Percentiles rank a stretch among this genome's conserved stretches.
These are phyloP conservation scores for Jaculus jaculus DNA, from an alignment of 2,113 vertebrate genomes.

Conservation along the genomic window DNA sequence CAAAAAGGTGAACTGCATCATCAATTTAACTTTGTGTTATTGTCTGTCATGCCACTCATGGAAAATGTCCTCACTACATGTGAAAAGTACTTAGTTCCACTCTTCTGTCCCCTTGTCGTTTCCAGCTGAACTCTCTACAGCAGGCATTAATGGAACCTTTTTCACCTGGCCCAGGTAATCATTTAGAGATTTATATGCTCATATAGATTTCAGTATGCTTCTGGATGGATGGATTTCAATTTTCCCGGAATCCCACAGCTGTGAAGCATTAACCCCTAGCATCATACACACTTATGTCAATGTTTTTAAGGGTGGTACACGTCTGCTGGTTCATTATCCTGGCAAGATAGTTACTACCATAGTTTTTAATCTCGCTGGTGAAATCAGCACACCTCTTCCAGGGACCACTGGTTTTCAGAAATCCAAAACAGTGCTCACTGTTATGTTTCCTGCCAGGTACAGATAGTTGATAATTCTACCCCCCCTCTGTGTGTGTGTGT, in stretches of 20 bases:
- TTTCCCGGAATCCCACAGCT: conserved; percentile 36
- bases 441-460: background rate
- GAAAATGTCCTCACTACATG: background rate
- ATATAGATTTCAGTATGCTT: conserved; percentile 22
- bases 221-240: conserved; percentile 42
- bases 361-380: background rate
- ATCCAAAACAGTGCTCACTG: background rate
- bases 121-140: conserved; percentile 13
- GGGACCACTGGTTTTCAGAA: background rate
- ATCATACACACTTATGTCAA: background rate
- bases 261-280: conserved; percentile 38
- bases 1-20: background rate
- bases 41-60: background rate
- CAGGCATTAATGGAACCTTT: conserved; percentile 38
- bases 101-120: conserved; percentile 10
- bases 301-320: background rate
- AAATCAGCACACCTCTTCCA: background rate
- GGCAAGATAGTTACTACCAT: background rate
- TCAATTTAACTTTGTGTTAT: background rate
- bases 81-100: conserved; percentile 43
- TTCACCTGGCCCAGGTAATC: conserved; percentile 26
- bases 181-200: conserved; percentile 49
- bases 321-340: conserved; percentile 44
- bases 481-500: background rate
- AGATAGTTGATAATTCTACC: background rate